Evolutionary conservation across 2,113 vertebrate genomes (phyloP).

Genomic region (Notechis scutatus): DNA sequence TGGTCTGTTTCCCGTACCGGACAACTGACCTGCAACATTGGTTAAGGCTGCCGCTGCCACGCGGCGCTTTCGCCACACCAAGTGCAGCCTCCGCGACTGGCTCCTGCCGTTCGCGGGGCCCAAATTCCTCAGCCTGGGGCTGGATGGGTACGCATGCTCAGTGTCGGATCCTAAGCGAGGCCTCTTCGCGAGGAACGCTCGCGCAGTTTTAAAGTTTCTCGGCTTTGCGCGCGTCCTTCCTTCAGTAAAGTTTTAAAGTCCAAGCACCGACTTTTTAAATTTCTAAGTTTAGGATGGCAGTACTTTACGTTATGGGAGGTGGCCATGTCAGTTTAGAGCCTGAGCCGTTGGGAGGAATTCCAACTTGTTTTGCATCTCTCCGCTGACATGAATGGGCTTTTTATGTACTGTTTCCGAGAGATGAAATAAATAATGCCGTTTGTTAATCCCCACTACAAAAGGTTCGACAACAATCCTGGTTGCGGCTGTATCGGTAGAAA

Average conservation of each 20-base stretch:
- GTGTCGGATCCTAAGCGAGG: background rate
- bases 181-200: background rate
- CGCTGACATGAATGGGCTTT: background rate
- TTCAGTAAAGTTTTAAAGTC: background rate
- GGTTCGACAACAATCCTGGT: background rate
- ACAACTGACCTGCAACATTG: background rate
- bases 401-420: background rate
- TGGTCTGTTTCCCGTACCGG: background rate
- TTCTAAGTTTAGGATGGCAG: background rate
- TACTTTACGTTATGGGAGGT: background rate
- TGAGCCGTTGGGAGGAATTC: background rate
- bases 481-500: background rate
- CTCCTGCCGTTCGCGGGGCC: background rate
- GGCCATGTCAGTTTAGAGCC: background rate
- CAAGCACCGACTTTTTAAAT: background rate
- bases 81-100: background rate
- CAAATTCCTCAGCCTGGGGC: no score
- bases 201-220: background rate
- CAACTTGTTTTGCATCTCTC: background rate
- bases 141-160: background rate
- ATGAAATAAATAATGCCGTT: background rate
- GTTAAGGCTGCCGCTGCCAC: background rate
- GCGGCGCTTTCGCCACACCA: background rate
- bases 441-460: background rate
- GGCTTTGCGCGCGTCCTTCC: background rate